Base-by-base conservation (phyloP, 2,113 vertebrate species). In the Bostrychus sinensis region DNA sequence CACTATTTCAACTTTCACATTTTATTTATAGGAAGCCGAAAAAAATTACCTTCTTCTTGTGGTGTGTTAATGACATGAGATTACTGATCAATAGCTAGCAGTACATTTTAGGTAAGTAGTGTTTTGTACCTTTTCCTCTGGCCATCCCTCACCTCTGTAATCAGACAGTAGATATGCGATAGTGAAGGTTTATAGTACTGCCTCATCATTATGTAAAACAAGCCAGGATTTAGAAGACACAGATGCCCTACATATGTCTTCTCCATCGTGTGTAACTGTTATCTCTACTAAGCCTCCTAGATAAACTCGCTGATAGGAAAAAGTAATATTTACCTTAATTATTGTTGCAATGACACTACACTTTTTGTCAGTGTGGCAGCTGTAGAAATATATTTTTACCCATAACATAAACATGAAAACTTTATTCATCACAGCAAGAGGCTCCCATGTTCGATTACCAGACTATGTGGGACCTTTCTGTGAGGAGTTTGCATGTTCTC, bases 101-200 rank as follows among this genome's bases (percentile, higher is more conserved):
- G n/a, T 10, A 66, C 59, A 63, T 20, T 50, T 0, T 7, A n/a
- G 17, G 9, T 32, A 23, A 38, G 22, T 39, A 48, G 17, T 56
- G 71, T 50, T 62, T 20, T 65, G 54, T 62, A 55, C 19, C 22
- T 36, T 1, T 48, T 56, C 66, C 10, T n/a, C n/a, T 23, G 10
- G 4, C 3, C 14, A 30, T 14, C 16, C 20, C 2, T 65, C 34
- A 67, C 19, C 55, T 55, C 39, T 62, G 8, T 56, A 51, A 83
- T 67, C 72, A 66, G 41, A 13, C 7, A 4, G 37, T 30, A 66
- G 46, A 71, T 70, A 70, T 43, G 16, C 50, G 20, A 55, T 8
- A 23, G 11, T 32, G 3, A 2, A 50, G 26, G 13, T 53, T 67
- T 56, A 43, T 22, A 7, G 36, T 30, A 41, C 9, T 16, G 56